phyloP scores from a whole-genome alignment of 2,888 invertebrate genomes.

The Bombylius discolor region DNA sequence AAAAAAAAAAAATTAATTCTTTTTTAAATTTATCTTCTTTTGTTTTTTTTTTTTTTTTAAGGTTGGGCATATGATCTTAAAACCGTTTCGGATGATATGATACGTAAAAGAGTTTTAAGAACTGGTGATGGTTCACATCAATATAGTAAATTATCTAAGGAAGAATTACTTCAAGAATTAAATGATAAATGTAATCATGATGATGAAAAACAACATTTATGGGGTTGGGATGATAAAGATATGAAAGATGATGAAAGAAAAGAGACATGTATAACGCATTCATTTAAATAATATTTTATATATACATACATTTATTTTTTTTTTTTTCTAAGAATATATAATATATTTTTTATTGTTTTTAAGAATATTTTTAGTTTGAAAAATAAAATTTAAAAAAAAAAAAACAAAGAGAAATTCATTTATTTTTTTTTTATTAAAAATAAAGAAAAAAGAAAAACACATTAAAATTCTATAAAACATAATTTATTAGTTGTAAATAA shows the following conservation, averaged over 20 bases:
- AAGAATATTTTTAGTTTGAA: too few species aligned
- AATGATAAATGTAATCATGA: slow-evolving; percentile 31
- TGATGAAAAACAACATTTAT: slow-evolving; percentile 43
- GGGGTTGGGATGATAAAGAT: slow-evolving; percentile 77
- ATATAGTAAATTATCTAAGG: slow-evolving; percentile 16
- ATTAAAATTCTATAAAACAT: too few species aligned
- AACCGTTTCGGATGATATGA: slow-evolving; percentile 57
- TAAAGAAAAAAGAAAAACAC: too few species aligned
- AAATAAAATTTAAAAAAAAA: too few species aligned
- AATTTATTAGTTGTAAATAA: too few species aligned
- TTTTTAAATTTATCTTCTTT: background rate
- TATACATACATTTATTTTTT: too few species aligned
- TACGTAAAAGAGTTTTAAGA: slow-evolving; percentile 52
- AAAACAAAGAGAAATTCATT: too few species aligned
- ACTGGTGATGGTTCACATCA: slow-evolving; percentile 60
- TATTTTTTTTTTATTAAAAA: too few species aligned
- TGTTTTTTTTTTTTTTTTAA: slow-evolving; percentile 21
- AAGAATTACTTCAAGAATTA: slow-evolving; percentile 21
- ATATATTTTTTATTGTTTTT: too few species aligned
- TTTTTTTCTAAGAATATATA: too few species aligned
- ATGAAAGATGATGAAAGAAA: slow-evolving; percentile 55
- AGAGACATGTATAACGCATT: slow-evolving; percentile 33
- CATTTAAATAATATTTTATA: slow-evolving; percentile 22
- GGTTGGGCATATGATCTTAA: slow-evolving; percentile 80
- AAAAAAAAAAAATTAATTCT: background rate